Conservation (phyloP, 2,797 vertebrate genomes). For the Lutjanus campechanus region DNA sequence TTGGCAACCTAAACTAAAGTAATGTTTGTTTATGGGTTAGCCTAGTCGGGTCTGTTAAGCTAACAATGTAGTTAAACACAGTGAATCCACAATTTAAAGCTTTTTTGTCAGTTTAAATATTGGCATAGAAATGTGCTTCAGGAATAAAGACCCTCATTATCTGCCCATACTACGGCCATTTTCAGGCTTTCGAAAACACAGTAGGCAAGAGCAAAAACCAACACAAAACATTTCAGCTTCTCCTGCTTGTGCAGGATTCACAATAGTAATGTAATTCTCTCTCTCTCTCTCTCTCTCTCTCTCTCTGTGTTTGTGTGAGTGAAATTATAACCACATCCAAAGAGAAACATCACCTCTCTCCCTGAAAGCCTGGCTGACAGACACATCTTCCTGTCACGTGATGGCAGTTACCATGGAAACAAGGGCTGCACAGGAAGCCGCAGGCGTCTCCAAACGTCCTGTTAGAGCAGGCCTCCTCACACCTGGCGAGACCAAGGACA, state of each 20-base stretch:
- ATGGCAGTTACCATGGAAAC: conserved; percentile 89
- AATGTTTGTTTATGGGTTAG: background rate
- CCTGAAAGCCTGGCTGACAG: conserved; percentile 91
- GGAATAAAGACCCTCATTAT: background rate
- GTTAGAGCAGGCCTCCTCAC: conserved; percentile 86
- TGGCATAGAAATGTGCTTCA: background rate
- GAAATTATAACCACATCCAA: background rate
- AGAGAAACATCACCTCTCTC: conserved; percentile 86
- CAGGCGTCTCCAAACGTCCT: conserved; percentile 91
- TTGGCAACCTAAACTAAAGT: background rate
- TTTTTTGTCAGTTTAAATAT: conserved; percentile 5
- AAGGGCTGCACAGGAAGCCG: conserved; percentile 85
- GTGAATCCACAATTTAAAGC: background rate
- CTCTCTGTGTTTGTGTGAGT: background rate
- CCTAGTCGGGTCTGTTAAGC: background rate
- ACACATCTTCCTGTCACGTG: conserved; percentile 91
- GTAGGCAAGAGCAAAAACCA: background rate
- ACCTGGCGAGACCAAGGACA: conserved; percentile 82
- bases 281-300: no score
- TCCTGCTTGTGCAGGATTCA: background rate
- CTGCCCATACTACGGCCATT: background rate
- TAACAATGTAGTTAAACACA: background rate
- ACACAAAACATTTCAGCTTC: background rate
- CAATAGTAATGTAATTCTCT: background rate
- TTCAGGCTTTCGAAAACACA: background rate